Conservation (phyloP, 2,888 invertebrate species). For the Creontiades dilutus region DNA sequence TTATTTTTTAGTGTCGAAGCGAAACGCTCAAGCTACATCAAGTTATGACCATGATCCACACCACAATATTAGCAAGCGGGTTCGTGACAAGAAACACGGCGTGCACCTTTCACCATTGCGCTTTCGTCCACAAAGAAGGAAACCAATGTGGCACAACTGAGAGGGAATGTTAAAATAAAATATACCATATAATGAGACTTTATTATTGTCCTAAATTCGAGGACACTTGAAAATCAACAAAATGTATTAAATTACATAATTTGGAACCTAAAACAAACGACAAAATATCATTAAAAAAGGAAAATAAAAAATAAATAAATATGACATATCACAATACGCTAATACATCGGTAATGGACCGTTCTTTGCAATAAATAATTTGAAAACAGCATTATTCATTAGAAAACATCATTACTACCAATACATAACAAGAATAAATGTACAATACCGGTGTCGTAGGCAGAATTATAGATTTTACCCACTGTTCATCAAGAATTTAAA, state of each 20-base stretch:
- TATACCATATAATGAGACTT: not conserved
- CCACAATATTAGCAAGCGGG: constrained; percentile 15
- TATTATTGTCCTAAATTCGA: not conserved
- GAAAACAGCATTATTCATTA: not conserved
- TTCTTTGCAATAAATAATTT: not conserved
- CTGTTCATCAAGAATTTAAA: too few relatives aligned
- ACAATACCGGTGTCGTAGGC: not conserved
- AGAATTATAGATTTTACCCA: too few relatives aligned
- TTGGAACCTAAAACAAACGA: not conserved
- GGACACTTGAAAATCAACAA: not conserved
- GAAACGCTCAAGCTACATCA: constrained; percentile 21
- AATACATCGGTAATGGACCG: not conserved
- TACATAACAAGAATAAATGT: not conserved
- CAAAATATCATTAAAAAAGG: not conserved
- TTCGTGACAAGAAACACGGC: not conserved
- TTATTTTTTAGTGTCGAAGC: not conserved
- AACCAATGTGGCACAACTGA: not conserved
- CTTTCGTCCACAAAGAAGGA: not conserved
- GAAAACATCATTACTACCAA: not conserved
- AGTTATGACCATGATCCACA: constrained; percentile 27
- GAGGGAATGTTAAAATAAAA: not conserved
- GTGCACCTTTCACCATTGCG: constrained; percentile 19
- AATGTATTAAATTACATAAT: not conserved
- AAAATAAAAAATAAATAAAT: not conserved
- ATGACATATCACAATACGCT: not conserved